phyloP scores from a whole-genome alignment of 2,113 vertebrate genomes.

The Neomonachus schauinslandi region DNA sequence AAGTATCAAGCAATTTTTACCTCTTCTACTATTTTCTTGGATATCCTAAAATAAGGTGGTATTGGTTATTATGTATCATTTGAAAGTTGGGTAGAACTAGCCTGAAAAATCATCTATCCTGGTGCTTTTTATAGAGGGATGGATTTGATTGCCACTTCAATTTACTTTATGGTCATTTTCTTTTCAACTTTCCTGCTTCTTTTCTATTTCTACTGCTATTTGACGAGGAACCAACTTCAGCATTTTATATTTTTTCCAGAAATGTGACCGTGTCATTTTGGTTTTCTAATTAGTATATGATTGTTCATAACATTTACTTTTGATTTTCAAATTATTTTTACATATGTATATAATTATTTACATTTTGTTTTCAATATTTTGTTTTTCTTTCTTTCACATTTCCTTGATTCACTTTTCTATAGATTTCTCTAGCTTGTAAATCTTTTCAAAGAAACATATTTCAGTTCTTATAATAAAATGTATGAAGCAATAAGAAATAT shows the following conservation, averaged over 20 bases:
- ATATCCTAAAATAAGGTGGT: not conserved
- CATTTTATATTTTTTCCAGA: not conserved
- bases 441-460: not conserved
- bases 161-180: not conserved
- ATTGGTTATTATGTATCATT: not conserved
- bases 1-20: not conserved
- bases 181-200: conserved; percentile 1
- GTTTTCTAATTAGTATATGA: not conserved
- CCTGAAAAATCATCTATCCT: not conserved
- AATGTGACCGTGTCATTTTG: not conserved
- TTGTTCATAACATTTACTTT: not conserved
- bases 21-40: not conserved
- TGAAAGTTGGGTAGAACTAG: not conserved
- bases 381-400: not conserved
- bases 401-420: not conserved
- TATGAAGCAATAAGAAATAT: not conserved
- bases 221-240: not conserved
- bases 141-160: not conserved
- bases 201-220: not conserved
- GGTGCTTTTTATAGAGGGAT: not conserved
- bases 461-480: not conserved
- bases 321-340: not conserved
- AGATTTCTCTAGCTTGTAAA: not conserved
- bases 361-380: not conserved
- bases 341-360: not conserved